phyloP scores from a whole-genome alignment of 2,888 invertebrate species.

The Cosmia trapezina region DNA sequence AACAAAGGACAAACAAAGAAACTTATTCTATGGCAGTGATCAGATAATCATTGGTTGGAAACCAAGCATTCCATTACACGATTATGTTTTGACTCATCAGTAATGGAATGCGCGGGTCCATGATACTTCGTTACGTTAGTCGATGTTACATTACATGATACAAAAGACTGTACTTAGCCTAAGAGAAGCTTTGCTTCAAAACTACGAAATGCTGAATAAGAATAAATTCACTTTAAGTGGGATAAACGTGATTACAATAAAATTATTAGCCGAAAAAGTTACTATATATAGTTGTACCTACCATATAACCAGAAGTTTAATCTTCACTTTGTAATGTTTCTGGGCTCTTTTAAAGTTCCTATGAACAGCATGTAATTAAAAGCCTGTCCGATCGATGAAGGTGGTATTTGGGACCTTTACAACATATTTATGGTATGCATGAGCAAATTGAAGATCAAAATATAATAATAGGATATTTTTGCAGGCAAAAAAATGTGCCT shows the following conservation, averaged over 20 bases:
- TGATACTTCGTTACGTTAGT: constrained; percentile 13
- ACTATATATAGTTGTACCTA: constrained; percentile 31
- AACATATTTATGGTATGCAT: constrained; percentile 9
- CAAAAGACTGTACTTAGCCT: constrained; percentile 44
- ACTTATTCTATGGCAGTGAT: constrained; percentile 44
- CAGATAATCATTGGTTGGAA: constrained; percentile 22
- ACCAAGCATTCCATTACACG: constrained; percentile 21
- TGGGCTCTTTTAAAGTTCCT: constrained; percentile 24
- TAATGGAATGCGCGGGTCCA: constrained; percentile 20
- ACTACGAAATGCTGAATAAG: constrained; percentile 45
- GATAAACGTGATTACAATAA: constrained; percentile 45
- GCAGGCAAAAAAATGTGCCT: not conserved
- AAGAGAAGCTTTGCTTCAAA: constrained; percentile 57
- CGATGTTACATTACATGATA: constrained; percentile 39
- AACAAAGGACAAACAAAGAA: constrained; percentile 27
- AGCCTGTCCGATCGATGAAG: constrained; percentile 33
- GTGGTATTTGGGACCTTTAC: not conserved
- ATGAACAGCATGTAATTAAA: constrained; percentile 32
- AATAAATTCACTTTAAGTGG: constrained; percentile 52
- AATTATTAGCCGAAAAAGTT: constrained; percentile 45
- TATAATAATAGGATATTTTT: not conserved
- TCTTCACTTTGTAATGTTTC: constrained; percentile 32
- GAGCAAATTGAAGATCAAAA: constrained; percentile 1
- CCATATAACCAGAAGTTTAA: constrained; percentile 24
- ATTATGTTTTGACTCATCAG: constrained; percentile 15